Base-by-base conservation (phyloP, 2,797 vertebrate genomes). In the Mastacembelus armatus region DNA sequence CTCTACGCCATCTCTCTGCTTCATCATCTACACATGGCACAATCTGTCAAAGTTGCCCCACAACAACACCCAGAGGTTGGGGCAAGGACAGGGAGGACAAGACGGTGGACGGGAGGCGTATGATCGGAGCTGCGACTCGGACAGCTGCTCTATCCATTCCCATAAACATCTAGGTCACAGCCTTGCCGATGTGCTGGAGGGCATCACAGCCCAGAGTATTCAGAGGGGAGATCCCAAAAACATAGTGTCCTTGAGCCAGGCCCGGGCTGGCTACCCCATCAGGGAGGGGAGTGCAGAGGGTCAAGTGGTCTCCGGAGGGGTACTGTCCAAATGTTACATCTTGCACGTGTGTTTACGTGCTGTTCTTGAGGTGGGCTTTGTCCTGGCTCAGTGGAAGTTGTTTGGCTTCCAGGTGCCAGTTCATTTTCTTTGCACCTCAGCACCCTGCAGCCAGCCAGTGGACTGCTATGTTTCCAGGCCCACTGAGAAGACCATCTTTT, bases 381-480 rank as follows among this genome's bases (percentile, higher is more conserved):
- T 99, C 1, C 65, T 95, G 54, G 96, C 95, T 22, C 98, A 99
- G 76, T 99, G 96, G 85, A 93, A 96, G 44, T 89, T 99, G 0
- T 99, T 98, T 0, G 97, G 98, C 24, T 98, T 99, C 72, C 90
- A 91, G 61, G 97, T 99, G 21, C 95, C 95, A 4, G 90, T 94
- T 2, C 92, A 89, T 38, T 98, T 96, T 1, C 88, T 95, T 19
- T 99, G 98, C 68, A 90, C 85, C 10, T 87, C 93, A 1, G 50
- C 81, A 1, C 97, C 97, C 1, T 99, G 98, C 88, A 94, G 92
- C 5, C 96, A 97, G 80, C 93, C 88, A 0, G 96, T 98, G n/a
- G 96, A 99, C 84, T 99, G 98, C 78, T 99, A 97, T 35, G 92
- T 98, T 56, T 99, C 98, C 5, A 93, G 97, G 22, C 97, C 98